Conservation (phyloP, 2,113 vertebrate genomes). For the Nematolebias whitei region DNA sequence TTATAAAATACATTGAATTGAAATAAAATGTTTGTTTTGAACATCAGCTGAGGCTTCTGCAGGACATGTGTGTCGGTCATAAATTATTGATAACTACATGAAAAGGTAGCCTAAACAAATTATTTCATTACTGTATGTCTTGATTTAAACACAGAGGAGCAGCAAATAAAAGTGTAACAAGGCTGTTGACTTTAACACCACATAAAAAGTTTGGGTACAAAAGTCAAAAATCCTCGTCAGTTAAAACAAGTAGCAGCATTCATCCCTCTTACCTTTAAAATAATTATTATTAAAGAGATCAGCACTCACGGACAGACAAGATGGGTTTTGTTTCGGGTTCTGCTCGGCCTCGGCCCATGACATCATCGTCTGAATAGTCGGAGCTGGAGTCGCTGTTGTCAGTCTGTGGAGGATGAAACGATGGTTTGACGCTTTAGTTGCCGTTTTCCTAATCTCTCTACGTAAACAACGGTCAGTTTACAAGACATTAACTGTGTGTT, state of each 20-base stretch:
- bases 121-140: fast-evolving
- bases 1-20: too few species aligned
- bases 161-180: background rate
- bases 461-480: constrained; percentile 34
- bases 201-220: background rate
- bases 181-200: background rate
- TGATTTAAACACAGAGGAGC: background rate
- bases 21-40: too few species aligned
- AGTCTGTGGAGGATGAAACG: constrained; percentile 46
- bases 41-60: background rate
- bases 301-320: constrained; percentile 91
- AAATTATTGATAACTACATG: background rate
- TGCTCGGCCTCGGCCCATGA: constrained; percentile 75
- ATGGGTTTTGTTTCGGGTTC: constrained; percentile 91
- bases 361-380: constrained; percentile 88
- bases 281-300: background rate
- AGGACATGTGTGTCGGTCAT: too few species aligned
- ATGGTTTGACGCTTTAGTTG: background rate
- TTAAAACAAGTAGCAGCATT: background rate
- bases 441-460: constrained; percentile 16
- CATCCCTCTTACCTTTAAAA: too few species aligned
- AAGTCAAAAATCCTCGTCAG: background rate
- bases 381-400: constrained; percentile 86
- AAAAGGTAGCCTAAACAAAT: background rate
- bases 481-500: constrained; percentile 29